A percentile compares a stretch with the other conserved stretches of the same genome.
Conservation (phyloP, 2,797 vertebrate genomes). For the Nyctalus aviator region DNA sequence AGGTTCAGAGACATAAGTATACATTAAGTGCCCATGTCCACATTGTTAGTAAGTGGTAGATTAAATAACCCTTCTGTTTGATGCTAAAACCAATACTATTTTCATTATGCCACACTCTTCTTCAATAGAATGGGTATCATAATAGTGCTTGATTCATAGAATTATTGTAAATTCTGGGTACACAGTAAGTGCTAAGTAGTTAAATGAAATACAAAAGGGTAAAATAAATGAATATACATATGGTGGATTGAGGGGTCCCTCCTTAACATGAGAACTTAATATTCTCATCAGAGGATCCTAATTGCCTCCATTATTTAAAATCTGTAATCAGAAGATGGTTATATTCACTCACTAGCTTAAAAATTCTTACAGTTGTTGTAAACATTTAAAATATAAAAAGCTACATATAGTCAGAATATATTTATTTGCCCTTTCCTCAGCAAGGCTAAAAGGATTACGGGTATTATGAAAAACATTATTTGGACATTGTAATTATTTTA, state of each 20-base stretch:
- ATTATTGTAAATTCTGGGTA: not conserved
- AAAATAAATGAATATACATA: slow-evolving; percentile 32
- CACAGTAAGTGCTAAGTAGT: slow-evolving; percentile 5
- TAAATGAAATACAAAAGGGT: slow-evolving; percentile 15
- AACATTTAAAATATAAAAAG: slow-evolving; percentile 70
- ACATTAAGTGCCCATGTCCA: not conserved
- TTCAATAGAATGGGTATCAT: slow-evolving; percentile 30
- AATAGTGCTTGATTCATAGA: not conserved
- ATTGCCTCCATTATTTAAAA: slow-evolving; percentile 41
- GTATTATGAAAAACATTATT: slow-evolving; percentile 49
- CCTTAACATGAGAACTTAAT: slow-evolving; percentile 41
- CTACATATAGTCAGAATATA: slow-evolving; percentile 17
- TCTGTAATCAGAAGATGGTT: slow-evolving; percentile 39
- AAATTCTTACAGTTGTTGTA: slow-evolving; percentile 36
- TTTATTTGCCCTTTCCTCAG: slow-evolving; percentile 1
- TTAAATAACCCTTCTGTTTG: not conserved
- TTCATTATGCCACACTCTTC: slow-evolving; percentile 1
- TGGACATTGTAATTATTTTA: slow-evolving; percentile 26
- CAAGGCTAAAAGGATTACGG: slow-evolving; percentile 22
- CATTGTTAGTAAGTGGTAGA: slow-evolving; percentile 5
- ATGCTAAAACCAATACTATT: slow-evolving; percentile 32
- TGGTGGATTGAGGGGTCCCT: not conserved
- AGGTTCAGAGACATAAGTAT: not conserved
- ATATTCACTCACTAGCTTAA: slow-evolving; percentile 33
- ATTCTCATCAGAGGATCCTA: not conserved